Conservation (phyloP, 1,140 invertebrate species). For the Bombus huntii region DNA sequence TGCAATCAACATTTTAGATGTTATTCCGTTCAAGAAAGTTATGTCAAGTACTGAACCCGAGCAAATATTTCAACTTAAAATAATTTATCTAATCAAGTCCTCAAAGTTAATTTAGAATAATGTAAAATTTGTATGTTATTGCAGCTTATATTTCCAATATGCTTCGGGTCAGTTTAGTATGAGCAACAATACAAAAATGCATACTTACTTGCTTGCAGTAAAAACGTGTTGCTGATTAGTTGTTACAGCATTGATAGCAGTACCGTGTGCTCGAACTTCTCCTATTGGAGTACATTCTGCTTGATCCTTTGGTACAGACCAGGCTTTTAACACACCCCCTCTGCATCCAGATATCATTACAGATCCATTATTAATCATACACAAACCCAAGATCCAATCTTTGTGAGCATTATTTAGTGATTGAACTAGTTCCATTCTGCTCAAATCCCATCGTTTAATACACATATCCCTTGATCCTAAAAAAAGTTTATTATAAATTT, state of each 20-base stretch:
- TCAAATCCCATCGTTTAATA: slow-evolving; percentile 94
- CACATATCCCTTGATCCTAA: slow-evolving; percentile 90
- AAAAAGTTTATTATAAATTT: not conserved
- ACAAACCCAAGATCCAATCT: slow-evolving; percentile 93
- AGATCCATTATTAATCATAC: slow-evolving; percentile 85
- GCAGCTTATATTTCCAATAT: slow-evolving; percentile 10
- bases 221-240: slow-evolving; percentile 89
- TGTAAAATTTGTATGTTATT: not conserved
- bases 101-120: not conserved
- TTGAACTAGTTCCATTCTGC: slow-evolving; percentile 87
- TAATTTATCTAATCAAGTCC: not conserved
- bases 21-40: slow-evolving; percentile 65
- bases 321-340: slow-evolving; percentile 87
- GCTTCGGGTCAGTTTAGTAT: slow-evolving; percentile 41
- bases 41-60: slow-evolving; percentile 36
- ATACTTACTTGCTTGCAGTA: slow-evolving; percentile 88
- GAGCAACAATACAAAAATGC: slow-evolving; percentile 23
- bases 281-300: slow-evolving; percentile 85
- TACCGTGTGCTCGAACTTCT: slow-evolving; percentile 89
- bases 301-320: slow-evolving; percentile 79
- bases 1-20: slow-evolving; percentile 80
- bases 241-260: slow-evolving; percentile 90
- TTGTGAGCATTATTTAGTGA: slow-evolving; percentile 94
- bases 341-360: slow-evolving; percentile 90
- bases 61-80: slow-evolving; percentile 25